phyloP scores from a whole-genome alignment of 2,113 vertebrate species.

The Vireo altiloquus region DNA sequence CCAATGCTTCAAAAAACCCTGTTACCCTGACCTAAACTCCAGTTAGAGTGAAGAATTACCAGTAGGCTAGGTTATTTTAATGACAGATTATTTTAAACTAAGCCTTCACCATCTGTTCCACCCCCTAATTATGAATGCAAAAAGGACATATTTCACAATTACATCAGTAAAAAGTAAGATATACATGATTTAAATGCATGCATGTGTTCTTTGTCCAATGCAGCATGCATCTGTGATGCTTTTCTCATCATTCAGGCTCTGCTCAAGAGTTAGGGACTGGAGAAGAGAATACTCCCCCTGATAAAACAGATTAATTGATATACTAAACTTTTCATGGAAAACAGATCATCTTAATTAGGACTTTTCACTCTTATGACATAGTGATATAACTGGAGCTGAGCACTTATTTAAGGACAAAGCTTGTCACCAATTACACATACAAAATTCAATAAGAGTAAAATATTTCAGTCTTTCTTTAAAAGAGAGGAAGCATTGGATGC shows the following conservation, averaged over 20 bases:
- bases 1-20: conserved; percentile 43
- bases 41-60: conserved; percentile 80
- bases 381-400: conserved; percentile 35
- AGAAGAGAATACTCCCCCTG: not conserved
- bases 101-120: conserved; percentile 81
- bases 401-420: conserved; percentile 42
- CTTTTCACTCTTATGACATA: conserved; percentile 45
- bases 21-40: conserved; percentile 74
- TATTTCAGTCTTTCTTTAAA: not conserved
- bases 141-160: conserved; percentile 85
- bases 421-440: not conserved
- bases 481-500: not conserved
- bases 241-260: conserved; percentile 54
- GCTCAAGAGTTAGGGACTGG: not conserved
- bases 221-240: conserved; percentile 73
- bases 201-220: conserved; percentile 73
- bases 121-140: conserved; percentile 82
- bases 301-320: conserved; percentile 49
- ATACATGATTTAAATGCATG: conserved; percentile 78
- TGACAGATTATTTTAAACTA: conserved; percentile 84
- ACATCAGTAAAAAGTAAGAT: conserved; percentile 82
- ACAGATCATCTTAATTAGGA: conserved; percentile 61
- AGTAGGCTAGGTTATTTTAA: conserved; percentile 80
- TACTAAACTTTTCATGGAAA: conserved; percentile 29
- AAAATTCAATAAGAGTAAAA: not conserved